Evolutionary conservation across 2,113 vertebrate species (phyloP).

Genomic region (Dipodomys merriami): DNA sequence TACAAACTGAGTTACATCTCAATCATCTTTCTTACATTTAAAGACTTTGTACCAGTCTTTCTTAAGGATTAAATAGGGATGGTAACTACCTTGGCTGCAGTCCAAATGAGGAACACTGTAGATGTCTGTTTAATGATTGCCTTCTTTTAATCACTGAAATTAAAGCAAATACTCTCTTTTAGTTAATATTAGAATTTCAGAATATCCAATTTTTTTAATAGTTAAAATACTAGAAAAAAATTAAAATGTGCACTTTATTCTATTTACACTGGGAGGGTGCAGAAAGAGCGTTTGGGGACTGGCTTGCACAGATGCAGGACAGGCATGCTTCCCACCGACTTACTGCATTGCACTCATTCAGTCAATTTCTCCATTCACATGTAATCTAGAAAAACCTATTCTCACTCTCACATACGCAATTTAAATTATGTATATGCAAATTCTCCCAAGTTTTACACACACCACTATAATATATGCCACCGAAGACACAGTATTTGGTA

Average conservation of each 20-base stretch:
- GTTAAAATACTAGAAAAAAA: constrained; percentile 78
- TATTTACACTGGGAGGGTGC: constrained; percentile 10
- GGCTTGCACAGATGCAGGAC: constrained; percentile 79
- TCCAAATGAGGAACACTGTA: background rate
- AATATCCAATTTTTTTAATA: constrained; percentile 15
- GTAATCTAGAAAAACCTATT: constrained; percentile 75
- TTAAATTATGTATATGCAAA: background rate
- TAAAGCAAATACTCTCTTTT: background rate
- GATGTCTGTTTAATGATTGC: background rate
- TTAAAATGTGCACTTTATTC: constrained; percentile 80
- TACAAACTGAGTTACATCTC: background rate
- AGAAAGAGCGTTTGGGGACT: constrained; percentile 61
- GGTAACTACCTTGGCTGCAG: background rate
- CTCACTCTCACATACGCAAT: background rate
- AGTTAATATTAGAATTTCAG: background rate
- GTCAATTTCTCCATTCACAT: constrained; percentile 79
- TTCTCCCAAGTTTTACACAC: constrained; percentile 80
- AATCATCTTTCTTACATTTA: background rate
- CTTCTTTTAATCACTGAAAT: constrained; percentile 20
- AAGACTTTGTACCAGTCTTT: background rate
- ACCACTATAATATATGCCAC: constrained; percentile 75
- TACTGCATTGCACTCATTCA: constrained; percentile 83
- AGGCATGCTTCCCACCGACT: constrained; percentile 82
- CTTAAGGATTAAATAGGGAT: background rate
- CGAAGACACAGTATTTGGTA: constrained; percentile 58